Base-by-base conservation (phyloP, 2,888 invertebrate species). In the Synanthedon myopaeformis region DNA sequence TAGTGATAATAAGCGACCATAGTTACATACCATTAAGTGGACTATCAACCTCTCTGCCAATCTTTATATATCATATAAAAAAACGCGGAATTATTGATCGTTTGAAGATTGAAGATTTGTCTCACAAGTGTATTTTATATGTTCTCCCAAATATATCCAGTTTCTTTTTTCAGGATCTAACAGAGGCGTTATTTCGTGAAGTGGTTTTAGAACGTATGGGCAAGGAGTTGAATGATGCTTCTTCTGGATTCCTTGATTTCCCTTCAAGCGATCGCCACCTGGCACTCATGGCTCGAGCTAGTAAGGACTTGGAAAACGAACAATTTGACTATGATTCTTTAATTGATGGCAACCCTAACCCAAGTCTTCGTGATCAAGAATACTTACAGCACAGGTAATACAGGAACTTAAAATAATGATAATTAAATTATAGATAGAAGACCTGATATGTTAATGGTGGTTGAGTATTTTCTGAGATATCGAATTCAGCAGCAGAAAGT, bases 291-390 rank as follows among this genome's bases (percentile, higher is more conserved):
- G 83, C 90, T 2, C 84, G 91, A 1, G 90, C 90, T 45, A 87
- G 81, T 61, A 90, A 89, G 62, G 89, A 90, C 55, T 70, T 89
- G 66, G 89, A 90, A 72, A 86, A 86, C 67, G 90, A 91, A 65
- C 89, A 90, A 72, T 75, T 92, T 60, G 94, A 94, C 72, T 95
- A 94, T 71, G 94, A 94, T 59, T 89, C 91, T 17, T 76, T 93
- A 19, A 89, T 92, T 57, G 91, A 91, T 50, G 88, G 90, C 41
- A 92, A 91, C 74, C 90, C 92, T 13, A 92, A 91, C 79, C 94
- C 95, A 4, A 94, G 94, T 61, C 89, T 95, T 57, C 90, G 97
- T 28, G 96, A 96, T 77, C 94, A 94, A 67, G 96, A 97, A 72
- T 96, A 93, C 70, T 71, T 96, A 64, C 94, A 94, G 70, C 96